Base-by-base conservation (phyloP, 2,888 invertebrate species). In the Sclerodermus sp. region DNA sequence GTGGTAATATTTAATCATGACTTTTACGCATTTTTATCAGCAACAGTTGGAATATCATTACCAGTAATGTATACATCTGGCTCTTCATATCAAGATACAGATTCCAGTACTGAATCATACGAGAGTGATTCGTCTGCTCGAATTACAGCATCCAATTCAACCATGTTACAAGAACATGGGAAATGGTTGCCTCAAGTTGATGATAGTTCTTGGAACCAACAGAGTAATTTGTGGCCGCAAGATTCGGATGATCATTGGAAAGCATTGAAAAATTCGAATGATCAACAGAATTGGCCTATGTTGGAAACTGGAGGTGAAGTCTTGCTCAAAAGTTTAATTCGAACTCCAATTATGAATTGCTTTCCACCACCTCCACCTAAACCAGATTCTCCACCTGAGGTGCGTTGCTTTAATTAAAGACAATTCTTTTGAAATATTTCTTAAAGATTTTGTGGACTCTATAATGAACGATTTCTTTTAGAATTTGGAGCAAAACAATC, bases 381-480 rank as follows among this genome's bases (percentile, higher is more conserved):
- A 59, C 79, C 80, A 1, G 79, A 81, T 62, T 79, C 80, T n/a
- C 79, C 81, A 16, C 79, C 79, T 31, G 76, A 79, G 49, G 80
- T 80, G 73, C 66, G 34, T 15, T n/a, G 16, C 30, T 34, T 23
- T 10, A 13, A 16, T 34, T 43, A 34, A 44, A 12, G 30, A 42
- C 44, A 13, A 14, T 3, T 41, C 4, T 32, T n/a, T n/a, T n/a
- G n/a, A n/a, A n/a, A n/a, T n/a, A n/a, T n/a, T n/a, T n/a, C n/a
- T n/a, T n/a, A n/a, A n/a, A n/a, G n/a, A n/a, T n/a, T n/a, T n/a
- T n/a, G n/a, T n/a, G n/a, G n/a, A n/a, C n/a, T n/a, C n/a, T n/a
- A n/a, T n/a, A n/a, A n/a, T n/a, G n/a, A n/a, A n/a, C n/a, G n/a
- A n/a, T n/a, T n/a, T n/a, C n/a, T n/a, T n/a, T n/a, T n/a, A n/a